A percentile compares a stretch with the other conserved stretches of the same genome.
phyloP scores from a whole-genome alignment of 2,888 invertebrate species.

The Heliconius erato region DNA sequence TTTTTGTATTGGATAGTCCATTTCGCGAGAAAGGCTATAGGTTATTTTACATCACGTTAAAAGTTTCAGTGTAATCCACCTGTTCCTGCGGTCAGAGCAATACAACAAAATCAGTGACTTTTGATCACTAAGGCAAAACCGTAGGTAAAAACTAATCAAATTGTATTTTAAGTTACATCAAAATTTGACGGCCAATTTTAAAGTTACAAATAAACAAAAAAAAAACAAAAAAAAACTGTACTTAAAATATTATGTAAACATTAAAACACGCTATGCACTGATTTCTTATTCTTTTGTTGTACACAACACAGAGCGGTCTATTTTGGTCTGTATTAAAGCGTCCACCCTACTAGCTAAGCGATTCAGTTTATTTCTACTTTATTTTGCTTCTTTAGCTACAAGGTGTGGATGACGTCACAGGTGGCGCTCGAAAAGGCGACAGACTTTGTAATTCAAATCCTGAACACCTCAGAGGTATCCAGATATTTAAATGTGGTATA shows the following conservation, averaged over 20 bases:
- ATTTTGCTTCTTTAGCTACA: constrained; percentile 24
- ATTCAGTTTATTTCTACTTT: constrained; percentile 33
- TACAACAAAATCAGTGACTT: too few species aligned
- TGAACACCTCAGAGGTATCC: constrained; percentile 55
- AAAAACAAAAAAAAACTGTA: background rate
- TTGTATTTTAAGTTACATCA: too few species aligned
- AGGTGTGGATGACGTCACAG: constrained; percentile 46
- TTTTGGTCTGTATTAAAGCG: constrained; percentile 19
- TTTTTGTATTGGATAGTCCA: too few species aligned
- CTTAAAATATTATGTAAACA: background rate
- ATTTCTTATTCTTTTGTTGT: constrained; percentile 28
- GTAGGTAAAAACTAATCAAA: too few species aligned
- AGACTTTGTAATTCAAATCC: constrained; percentile 83
- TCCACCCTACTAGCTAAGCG: constrained; percentile 5
- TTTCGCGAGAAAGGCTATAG: too few species aligned
- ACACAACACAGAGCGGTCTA: constrained; percentile 24
- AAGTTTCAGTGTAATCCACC: too few species aligned
- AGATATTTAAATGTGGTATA: constrained; percentile 79
- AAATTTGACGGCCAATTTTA: background rate
- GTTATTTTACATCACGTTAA: too few species aligned
- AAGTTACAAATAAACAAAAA: background rate
- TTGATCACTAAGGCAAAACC: too few species aligned
- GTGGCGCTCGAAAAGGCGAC: constrained; percentile 65
- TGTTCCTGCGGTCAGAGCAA: too few species aligned
- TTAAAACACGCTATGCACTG: background rate